Conservation (phyloP, 2,113 vertebrate species). For the Balaeniceps rex region DNA sequence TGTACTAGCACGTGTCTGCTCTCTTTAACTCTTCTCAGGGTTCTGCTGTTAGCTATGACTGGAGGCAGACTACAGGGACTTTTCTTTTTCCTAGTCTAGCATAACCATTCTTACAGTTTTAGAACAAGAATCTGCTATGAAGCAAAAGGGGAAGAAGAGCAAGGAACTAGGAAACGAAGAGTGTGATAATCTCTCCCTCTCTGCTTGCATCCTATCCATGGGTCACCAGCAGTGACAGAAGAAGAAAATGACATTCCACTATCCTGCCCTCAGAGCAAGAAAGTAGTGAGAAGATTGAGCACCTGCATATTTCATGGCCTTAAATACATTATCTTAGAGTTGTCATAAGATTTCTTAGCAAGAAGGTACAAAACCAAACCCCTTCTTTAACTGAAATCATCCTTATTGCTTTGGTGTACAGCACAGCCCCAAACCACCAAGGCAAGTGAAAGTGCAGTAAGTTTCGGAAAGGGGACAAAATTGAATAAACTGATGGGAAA, state of each 20-base stretch:
- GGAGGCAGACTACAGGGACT: background rate
- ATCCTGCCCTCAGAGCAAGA: background rate
- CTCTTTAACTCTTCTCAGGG: background rate
- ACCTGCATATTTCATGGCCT: background rate
- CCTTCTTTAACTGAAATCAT: background rate
- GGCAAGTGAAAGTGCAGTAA: background rate
- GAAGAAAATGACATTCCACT: background rate
- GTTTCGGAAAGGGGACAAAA: background rate
- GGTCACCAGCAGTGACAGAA: background rate
- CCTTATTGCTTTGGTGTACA: background rate
- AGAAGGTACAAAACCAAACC: background rate
- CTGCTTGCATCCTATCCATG: background rate
- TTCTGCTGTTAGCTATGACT: background rate
- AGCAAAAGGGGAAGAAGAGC: background rate
- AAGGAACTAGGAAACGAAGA: background rate
- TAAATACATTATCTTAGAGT: background rate
- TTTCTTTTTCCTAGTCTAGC: background rate
- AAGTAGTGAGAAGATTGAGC: background rate
- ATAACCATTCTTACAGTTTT: background rate
- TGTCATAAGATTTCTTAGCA: background rate
- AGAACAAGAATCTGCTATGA: background rate
- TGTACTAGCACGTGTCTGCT: background rate
- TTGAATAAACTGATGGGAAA: background rate
- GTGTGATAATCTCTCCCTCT: background rate
- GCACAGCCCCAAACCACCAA: background rate